Evolutionary conservation across 2,113 vertebrate genomes (phyloP).

Genomic region (Abramis brama): DNA sequence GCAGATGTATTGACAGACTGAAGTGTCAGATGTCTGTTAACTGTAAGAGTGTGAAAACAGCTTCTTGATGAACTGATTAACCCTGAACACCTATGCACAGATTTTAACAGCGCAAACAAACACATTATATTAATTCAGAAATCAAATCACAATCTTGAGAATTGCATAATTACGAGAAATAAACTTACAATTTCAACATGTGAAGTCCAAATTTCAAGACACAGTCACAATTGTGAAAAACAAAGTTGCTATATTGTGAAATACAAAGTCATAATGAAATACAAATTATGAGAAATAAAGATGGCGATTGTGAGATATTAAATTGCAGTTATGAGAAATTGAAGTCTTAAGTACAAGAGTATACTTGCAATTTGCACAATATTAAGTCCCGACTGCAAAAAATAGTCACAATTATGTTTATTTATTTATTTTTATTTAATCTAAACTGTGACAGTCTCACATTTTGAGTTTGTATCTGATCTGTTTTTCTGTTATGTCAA

Average conservation of each 20-base stretch:
- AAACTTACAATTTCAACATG: neutral
- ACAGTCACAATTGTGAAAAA: neutral
- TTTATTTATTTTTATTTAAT: too few species aligned
- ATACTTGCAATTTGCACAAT: too few species aligned
- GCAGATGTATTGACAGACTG: constrained; percentile 36
- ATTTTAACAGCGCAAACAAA: neutral
- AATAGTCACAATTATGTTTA: too few species aligned
- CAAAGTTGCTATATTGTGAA: neutral
- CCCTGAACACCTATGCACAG: neutral
- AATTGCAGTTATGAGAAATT: neutral
- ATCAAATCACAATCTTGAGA: neutral
- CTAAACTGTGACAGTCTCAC: too few species aligned
- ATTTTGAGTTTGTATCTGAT: too few species aligned
- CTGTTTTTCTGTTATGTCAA: too few species aligned
- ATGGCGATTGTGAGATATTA: neutral
- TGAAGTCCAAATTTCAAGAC: neutral
- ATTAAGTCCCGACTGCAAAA: too few species aligned
- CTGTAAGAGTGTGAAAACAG: neutral
- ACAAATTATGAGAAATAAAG: neutral
- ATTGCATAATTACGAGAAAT: neutral
- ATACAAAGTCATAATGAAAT: too few species aligned
- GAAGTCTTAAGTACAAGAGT: neutral
- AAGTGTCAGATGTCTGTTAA: constrained; percentile 16
- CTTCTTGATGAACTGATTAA: constrained; percentile 24
- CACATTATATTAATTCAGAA: neutral